Conservation (phyloP, 2,888 invertebrate species). For the Ryuthela nishihirai region DNA sequence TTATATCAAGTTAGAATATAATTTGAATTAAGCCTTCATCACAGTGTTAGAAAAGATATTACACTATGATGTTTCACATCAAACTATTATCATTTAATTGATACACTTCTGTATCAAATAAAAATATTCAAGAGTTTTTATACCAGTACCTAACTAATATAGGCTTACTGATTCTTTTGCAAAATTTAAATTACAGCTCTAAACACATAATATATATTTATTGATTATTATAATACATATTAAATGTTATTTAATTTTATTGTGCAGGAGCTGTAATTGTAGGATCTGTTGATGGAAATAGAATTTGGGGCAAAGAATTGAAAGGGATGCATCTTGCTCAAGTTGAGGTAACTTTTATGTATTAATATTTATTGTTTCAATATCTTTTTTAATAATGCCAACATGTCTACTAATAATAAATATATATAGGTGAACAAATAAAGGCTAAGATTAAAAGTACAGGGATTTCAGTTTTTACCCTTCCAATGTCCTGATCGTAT, state of each 20-base stretch:
- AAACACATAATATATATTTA: background rate
- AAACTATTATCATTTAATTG: too few species aligned
- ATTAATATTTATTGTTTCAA: background rate
- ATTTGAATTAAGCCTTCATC: too few species aligned
- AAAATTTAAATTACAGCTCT: background rate
- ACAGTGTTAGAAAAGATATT: too few species aligned
- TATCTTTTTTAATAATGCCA: background rate
- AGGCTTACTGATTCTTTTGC: background rate
- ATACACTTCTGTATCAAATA: too few species aligned
- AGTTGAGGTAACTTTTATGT: slow-evolving; percentile 61
- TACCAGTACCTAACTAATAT: too few species aligned
- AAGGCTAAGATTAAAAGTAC: too few species aligned
- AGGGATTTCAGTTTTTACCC: too few species aligned
- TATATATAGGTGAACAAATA: background rate
- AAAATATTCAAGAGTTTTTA: too few species aligned
- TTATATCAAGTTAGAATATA: too few species aligned
- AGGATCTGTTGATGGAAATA: slow-evolving; percentile 95
- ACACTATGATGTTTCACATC: too few species aligned
- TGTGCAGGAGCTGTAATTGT: slow-evolving; percentile 78
- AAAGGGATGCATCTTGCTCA: slow-evolving; percentile 75
- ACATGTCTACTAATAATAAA: background rate
- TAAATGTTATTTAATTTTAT: background rate
- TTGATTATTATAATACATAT: background rate
- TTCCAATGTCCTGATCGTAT: too few species aligned
- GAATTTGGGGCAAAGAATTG: slow-evolving; percentile 97